Base-by-base conservation (phyloP, 2,113 vertebrate genomes). In the Cardinalis cardinalis region DNA sequence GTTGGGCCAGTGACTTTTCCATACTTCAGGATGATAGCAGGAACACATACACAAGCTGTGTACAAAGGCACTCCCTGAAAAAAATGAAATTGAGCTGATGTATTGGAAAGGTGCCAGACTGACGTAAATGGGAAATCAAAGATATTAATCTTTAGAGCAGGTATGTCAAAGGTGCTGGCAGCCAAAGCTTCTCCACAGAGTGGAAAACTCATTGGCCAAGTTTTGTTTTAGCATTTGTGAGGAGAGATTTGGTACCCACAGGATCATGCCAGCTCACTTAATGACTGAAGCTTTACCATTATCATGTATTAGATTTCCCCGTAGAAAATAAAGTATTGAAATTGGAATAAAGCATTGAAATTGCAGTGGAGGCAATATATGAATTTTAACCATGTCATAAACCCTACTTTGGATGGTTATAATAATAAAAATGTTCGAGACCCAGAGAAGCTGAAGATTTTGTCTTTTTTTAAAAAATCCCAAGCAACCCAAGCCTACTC, bases 351-450 rank as follows among this genome's bases (percentile, higher is more conserved):
- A 88, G 28, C 55, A 70, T 36, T 76, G 75, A 86, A 94, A 91
- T 79, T 80, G 68, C 48, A 94, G 63, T 52, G 68, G 36, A 90
- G 63, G 40, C 48, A 87, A 72, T 51, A 59, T 5, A 51, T 34
- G 41, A 92, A 90, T 92, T 92, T 93, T 81, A 90, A 84, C 55
- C 66, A 64, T 1, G 4, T 63, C 71, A 79, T 90, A 95, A 95
- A 85, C 44, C 38, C 41, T 48, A 52, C 53, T 87, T 89, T 38
- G 82, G 70, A 59, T 83, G 41, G 15, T 60, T 83, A 23, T 89
- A 92, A 46, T 53, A 84, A 70, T 23, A 76, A 94, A 90, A 82
- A 73, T 9, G 5, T 69, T 85, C 66, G 84, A 85, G 53, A 85
- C 25, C 43, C 56, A 56, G 28, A 75, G 23, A 20, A 85, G 56